phyloP scores from a whole-genome alignment of 2,113 vertebrate genomes.

The Sander lucioperca region DNA sequence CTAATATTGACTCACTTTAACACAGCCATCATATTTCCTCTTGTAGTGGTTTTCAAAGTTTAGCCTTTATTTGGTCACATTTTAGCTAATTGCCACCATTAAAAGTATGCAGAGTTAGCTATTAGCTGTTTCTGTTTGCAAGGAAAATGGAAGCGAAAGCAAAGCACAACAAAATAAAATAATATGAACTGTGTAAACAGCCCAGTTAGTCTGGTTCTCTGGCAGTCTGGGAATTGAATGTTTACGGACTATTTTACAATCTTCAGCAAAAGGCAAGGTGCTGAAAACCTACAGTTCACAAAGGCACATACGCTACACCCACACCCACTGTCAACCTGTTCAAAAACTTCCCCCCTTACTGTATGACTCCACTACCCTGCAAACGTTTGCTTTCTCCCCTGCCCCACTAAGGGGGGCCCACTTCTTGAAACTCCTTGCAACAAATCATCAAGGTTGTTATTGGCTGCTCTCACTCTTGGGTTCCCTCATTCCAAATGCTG shows the following conservation, averaged over 20 bases:
- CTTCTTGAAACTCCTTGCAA: constrained; percentile 54
- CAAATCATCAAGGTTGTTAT: constrained; percentile 37
- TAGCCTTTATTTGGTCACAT: background rate
- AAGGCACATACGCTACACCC: background rate
- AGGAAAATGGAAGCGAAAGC: background rate
- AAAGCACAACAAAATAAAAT: background rate
- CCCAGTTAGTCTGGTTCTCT: background rate
- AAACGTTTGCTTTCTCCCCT: background rate
- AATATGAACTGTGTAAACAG: background rate
- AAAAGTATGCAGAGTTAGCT: background rate
- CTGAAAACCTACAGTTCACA: background rate
- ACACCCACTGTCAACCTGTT: background rate
- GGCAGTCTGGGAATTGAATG: background rate
- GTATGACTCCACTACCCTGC: background rate
- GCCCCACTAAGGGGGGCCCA: constrained; percentile 13
- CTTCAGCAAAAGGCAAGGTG: background rate
- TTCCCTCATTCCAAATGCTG: constrained; percentile 20
- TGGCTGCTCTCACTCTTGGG: constrained; percentile 22
- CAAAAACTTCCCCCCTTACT: background rate
- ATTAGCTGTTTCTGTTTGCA: background rate
- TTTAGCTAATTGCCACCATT: background rate
- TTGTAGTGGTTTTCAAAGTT: background rate
- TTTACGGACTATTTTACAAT: constrained; percentile 2
- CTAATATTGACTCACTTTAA: background rate
- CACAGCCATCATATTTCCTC: background rate